These are phyloP conservation scores for Scaptomyza caliginosa DNA, from an alignment of 2,888 invertebrate species.

Conservation along the genomic window DNA sequence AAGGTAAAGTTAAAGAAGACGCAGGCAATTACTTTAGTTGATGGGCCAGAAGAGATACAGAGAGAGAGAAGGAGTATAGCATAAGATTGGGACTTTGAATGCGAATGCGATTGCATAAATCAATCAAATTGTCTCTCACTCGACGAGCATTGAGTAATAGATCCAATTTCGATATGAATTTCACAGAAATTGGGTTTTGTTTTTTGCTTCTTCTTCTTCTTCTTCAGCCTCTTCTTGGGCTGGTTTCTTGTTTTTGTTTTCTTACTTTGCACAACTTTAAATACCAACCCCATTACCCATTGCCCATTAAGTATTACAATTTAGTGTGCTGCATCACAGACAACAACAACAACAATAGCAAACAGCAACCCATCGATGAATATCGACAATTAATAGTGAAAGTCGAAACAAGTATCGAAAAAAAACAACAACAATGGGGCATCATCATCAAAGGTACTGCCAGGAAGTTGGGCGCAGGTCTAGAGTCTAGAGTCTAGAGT, in stretches of 20 bases:
- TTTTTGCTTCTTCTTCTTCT: conserved; percentile 36
- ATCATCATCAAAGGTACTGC: conserved; percentile 71
- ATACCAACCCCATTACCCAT: conserved; percentile 79
- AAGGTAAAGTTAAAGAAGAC: conserved; percentile 22
- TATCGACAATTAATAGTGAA: conserved; percentile 81
- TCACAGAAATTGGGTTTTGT: conserved; percentile 62
- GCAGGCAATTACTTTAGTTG: conserved; percentile 31
- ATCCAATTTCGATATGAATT: conserved; percentile 79
- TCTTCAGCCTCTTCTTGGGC: too few relatives aligned
- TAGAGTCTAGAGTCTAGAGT: conserved; percentile 39
- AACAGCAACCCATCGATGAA: conserved; percentile 64
- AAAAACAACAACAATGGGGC: conserved; percentile 33
- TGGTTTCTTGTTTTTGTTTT: conserved; percentile 11
- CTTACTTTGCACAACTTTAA: conserved; percentile 70
- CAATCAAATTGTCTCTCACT: conserved; percentile 79
- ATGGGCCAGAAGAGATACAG: conserved; percentile 19
- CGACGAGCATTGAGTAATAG: conserved; percentile 72
- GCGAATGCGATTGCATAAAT: conserved; percentile 70
- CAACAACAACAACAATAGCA: conserved; percentile 36
- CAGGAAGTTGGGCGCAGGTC: conserved; percentile 65
- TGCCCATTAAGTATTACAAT: conserved; percentile 72
- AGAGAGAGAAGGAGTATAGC: conserved; percentile 18
- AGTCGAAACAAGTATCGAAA: conserved; percentile 59
- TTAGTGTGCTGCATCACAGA: conserved; percentile 57
- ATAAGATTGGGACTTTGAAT: conserved; percentile 15